Base-by-base conservation (phyloP, 2,113 vertebrate genomes). In the Panthera leo region DNA sequence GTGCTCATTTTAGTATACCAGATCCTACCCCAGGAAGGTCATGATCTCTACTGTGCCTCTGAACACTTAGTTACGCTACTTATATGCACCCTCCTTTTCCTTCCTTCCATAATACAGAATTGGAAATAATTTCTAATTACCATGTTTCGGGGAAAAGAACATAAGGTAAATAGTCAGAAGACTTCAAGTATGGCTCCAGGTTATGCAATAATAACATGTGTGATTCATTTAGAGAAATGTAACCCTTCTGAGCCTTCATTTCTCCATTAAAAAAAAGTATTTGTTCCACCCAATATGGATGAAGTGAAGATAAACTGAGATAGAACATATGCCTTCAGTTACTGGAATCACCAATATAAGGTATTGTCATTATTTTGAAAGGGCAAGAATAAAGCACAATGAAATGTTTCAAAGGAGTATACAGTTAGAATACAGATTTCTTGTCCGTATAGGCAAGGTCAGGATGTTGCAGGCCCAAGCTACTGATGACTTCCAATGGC, bases 111-210 rank as follows among this genome's bases (percentile, higher is more conserved):
- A 89, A 85, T 51, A 31, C 5, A 48, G 21, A 45, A 23, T 85
- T 92, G 83, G 10, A 95, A 94, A 70, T 96, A 45, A 76, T 83
- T 95, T 93, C 29, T 51, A 85, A 79, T 48, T 89, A 53, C 63
- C 16, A 45, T 21, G 42, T 84, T 87, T 25, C 42, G 82, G 31
- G 12, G 18, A 58, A 78, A 71, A 73, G 5, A 79, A 25, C 3
- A 19, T 31, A 83, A 42, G 0, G 2, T 61, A 85, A 36, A 45
- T 31, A 23, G 10, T 80, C 13, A 85, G 45, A 39, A 89, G 55
- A 85, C 23, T 85, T 96, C 19, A 53, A 36, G 53, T 65, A 78
- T 58, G n/a, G 9, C 10, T 55, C 53, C 16, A 86, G 5, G 15
- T 70, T 34, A 89, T 39, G 34, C 0, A 42, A 29, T 76, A 51